Evolutionary conservation across 2,113 vertebrate species (phyloP).

Genomic region (Phalacrocorax brasilianus): DNA sequence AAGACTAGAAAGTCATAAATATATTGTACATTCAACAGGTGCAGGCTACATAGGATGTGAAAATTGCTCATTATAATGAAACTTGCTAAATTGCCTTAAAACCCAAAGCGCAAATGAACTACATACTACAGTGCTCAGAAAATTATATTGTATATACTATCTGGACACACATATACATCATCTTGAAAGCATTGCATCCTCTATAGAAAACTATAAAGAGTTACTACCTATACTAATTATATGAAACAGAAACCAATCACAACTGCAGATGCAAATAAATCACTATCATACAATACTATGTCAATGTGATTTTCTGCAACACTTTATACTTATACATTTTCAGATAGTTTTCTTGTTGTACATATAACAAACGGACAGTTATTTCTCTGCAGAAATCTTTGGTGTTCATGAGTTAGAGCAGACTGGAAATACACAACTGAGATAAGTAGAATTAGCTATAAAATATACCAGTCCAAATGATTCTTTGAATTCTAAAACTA

Average conservation of each 20-base stretch:
- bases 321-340: background rate
- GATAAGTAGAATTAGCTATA: background rate
- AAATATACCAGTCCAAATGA: background rate
- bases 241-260: background rate
- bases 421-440: background rate
- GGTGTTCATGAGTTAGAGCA: background rate
- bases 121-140: background rate
- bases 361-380: background rate
- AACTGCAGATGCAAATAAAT: background rate
- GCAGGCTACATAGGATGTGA: background rate
- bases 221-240: background rate
- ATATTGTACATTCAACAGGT: background rate
- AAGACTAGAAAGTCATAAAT: background rate
- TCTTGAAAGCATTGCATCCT: background rate
- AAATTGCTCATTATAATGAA: background rate
- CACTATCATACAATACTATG: background rate
- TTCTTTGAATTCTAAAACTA: background rate
- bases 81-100: slow-evolving; percentile 3
- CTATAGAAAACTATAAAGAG: background rate
- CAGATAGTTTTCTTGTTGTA: background rate
- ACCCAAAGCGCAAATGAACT: background rate
- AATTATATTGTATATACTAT: background rate
- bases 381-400: background rate
- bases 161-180: background rate
- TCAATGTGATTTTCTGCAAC: background rate